These are phyloP conservation scores for Ondatra zibethicus DNA, from an alignment of 2,113 vertebrate species.

Conservation along the genomic window DNA sequence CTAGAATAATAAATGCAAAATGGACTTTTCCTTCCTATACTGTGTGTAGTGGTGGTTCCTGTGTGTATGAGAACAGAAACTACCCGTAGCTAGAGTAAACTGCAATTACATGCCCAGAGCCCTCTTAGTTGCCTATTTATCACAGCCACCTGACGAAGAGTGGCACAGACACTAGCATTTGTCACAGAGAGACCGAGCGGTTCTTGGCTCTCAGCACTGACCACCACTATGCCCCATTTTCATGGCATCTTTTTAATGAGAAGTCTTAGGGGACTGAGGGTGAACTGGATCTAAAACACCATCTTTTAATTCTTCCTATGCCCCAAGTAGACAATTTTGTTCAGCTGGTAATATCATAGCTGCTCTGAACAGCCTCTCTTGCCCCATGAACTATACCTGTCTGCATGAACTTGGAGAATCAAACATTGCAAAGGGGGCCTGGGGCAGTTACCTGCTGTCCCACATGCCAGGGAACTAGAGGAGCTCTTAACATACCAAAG, in stretches of 20 bases:
- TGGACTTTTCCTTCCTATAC: neutral
- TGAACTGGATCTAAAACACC: slow-evolving; percentile 41
- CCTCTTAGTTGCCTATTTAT: slow-evolving; percentile 54
- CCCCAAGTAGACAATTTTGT: neutral
- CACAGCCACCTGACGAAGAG: slow-evolving; percentile 37
- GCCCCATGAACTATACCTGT: neutral
- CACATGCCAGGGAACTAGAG: neutral
- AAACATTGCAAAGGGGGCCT: neutral
- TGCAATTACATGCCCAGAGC: neutral
- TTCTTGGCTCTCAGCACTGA: neutral
- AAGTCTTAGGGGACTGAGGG: neutral
- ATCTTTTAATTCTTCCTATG: slow-evolving; percentile 12
- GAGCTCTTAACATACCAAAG: neutral
- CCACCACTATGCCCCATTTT: neutral
- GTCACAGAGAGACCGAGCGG: slow-evolving; percentile 39
- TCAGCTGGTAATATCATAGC: neutral
- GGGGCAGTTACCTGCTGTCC: neutral
- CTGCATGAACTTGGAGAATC: neutral
- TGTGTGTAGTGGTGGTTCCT: neutral
- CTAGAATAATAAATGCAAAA: neutral
- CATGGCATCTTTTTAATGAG: slow-evolving; percentile 10
- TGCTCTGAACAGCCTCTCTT: neutral
- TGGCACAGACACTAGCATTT: slow-evolving; percentile 3
- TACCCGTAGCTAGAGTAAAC: neutral
- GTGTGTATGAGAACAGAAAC: neutral